Conservation (phyloP, 2,888 invertebrate species). For the Epicampocera succincta region DNA sequence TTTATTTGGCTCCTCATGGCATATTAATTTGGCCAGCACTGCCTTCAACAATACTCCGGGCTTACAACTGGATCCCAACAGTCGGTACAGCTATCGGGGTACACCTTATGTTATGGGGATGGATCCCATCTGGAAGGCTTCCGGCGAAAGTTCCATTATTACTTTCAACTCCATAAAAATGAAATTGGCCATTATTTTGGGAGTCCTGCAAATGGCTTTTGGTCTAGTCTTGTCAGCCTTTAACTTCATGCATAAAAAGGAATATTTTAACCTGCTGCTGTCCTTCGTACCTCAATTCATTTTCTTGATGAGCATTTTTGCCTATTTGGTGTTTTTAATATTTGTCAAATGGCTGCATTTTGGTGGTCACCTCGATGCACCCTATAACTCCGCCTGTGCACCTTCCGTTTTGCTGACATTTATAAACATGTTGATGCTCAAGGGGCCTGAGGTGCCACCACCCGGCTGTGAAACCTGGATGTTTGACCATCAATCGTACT, state of each 20-base stretch:
- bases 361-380: conserved; percentile 82
- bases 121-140: conserved; percentile 88
- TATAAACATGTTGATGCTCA: conserved; percentile 89
- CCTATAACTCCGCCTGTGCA: conserved; percentile 83
- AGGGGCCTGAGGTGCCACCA: conserved; percentile 78
- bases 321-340: conserved; percentile 94
- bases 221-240: conserved; percentile 91
- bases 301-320: conserved; percentile 92
- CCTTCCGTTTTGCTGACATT: conserved; percentile 89
- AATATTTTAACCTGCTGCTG: conserved; percentile 86
- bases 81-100: conserved; percentile 75
- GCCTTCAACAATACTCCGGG: conserved; percentile 80
- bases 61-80: conserved; percentile 85
- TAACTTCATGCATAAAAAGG: conserved; percentile 87
- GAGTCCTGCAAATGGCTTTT: conserved; percentile 96
- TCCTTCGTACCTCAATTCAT: conserved; percentile 95
- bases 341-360: conserved; percentile 94
- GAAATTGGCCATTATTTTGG: conserved; percentile 96
- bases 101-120: conserved; percentile 89
- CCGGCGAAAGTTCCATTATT: conserved; percentile 92
- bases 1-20: conserved; percentile 95
- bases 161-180: conserved; percentile 97
- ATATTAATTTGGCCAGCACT: conserved; percentile 83
- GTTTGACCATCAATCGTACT: conserved; percentile 85
- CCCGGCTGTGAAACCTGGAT: conserved; percentile 83